phyloP scores from a whole-genome alignment of 1,140 invertebrate species.

The Platorchestia sp. region DNA sequence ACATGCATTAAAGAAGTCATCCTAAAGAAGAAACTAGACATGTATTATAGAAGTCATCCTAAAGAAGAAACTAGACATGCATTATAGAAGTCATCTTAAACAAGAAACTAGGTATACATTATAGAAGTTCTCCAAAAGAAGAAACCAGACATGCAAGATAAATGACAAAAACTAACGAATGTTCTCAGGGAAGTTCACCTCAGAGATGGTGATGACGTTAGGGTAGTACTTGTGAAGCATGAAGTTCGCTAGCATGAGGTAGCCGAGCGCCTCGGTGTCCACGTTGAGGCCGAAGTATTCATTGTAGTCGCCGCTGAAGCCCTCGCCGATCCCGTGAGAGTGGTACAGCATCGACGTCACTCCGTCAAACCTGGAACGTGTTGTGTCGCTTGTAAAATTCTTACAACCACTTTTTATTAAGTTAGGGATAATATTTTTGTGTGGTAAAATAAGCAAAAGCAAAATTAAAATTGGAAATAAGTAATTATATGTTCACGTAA shows the following conservation, averaged over 20 bases:
- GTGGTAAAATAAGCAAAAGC: background rate
- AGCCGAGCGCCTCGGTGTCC: slow-evolving; percentile 95
- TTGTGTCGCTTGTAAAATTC: background rate
- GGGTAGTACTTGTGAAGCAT: slow-evolving; percentile 88
- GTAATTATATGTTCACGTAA: background rate
- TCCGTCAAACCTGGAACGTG: slow-evolving; percentile 87
- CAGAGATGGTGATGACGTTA: slow-evolving; percentile 92
- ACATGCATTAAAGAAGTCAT: no score
- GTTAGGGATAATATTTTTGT: background rate
- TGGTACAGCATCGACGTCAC: slow-evolving; percentile 99
- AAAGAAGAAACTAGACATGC: no score
- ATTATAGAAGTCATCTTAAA: no score
- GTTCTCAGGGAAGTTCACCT: slow-evolving; percentile 80
- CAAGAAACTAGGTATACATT: no score
- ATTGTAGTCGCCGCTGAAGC: slow-evolving; percentile 95
- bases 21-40: no score
- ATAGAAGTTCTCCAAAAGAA: no score
- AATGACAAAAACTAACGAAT: no score
- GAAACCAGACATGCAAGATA: no score
- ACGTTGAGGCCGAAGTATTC: slow-evolving; percentile 98
- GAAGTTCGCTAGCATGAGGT: slow-evolving; percentile 96
- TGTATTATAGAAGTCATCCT: no score
- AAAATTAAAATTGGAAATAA: slow-evolving; percentile 57
- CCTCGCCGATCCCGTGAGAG: slow-evolving; percentile 87
- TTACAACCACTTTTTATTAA: background rate